phyloP scores from a whole-genome alignment of 2,797 vertebrate genomes.

The Danio kyathit region DNA sequence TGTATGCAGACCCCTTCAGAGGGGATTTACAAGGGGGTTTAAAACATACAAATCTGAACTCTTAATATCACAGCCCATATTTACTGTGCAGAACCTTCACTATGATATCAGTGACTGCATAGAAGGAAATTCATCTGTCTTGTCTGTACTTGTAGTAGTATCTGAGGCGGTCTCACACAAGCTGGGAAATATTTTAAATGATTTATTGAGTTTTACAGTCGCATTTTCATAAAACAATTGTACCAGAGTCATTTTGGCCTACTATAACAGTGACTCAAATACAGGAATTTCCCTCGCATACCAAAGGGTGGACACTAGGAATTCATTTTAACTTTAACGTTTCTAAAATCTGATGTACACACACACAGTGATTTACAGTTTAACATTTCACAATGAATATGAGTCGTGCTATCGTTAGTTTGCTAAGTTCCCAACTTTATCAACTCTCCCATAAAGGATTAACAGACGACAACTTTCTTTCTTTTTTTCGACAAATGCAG shows the following conservation, averaged over 20 bases:
- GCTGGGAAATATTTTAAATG: neutral
- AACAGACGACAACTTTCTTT: constrained; percentile 9
- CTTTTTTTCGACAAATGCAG: constrained; percentile 7
- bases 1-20: constrained; percentile 3
- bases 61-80: constrained; percentile 5
- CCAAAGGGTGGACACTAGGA: neutral
- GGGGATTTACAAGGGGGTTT: neutral
- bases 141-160: constrained; percentile 16
- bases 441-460: neutral
- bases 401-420: neutral
- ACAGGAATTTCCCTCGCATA: constrained; percentile 19
- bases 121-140: constrained; percentile 1
- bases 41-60: constrained; percentile 14
- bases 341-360: neutral
- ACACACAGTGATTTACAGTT: neutral
- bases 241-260: neutral
- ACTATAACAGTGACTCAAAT: constrained; percentile 1
- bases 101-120: neutral
- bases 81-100: neutral
- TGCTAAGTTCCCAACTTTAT: neutral
- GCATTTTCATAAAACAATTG: neutral
- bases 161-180: neutral
- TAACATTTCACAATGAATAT: neutral
- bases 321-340: neutral
- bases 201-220: neutral